Base-by-base conservation (phyloP, 2,888 invertebrate species). In the Hemicrepidius hirtus region DNA sequence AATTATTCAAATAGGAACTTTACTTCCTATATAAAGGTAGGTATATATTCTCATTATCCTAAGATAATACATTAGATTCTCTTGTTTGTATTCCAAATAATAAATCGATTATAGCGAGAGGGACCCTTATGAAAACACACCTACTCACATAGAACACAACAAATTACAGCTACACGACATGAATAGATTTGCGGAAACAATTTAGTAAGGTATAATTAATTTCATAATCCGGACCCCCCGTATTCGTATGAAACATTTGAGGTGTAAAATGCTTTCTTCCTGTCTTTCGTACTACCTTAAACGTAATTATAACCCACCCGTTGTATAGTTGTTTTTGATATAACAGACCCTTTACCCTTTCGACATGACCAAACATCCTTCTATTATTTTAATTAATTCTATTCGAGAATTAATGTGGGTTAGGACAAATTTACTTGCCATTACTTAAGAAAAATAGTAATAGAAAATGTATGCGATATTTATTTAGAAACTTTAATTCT, bases 151-250 rank as follows among this genome's bases (percentile, higher is more conserved):
- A n/a, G n/a, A 28, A 50, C 9, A 57, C 57, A 57, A 35, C 55
- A 55, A 55, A 57, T 57, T 57, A 57, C 37, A 21, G 57, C 7
- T 65, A 65, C 20, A 53, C 21, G 37, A 65, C 65, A 40, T 65
- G 65, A 65, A 65, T 65, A 65, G 65, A 40, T 53, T 65, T 65
- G 65, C 65, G 53, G 53, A 50, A 63, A 65, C 65, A 65, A 65
- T 50, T 65, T 40, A 53, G 50, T 21, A 20, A 37, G 37, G 21
- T 50, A 24, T 53, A 65, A 65, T 65, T 65, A 65, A 65, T 65
- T 65, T 40, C 18, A 57, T 57, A 57, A 57, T 37, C 53, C 50
- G 37, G 46, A 63, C 63, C 37, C n/a, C 50, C 18, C 16, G 40
- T 13, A 24, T 53, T 21, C 16, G 53, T 53, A 37, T 40, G 50